A percentile compares a stretch with the other conserved stretches of the same genome.
These are phyloP conservation scores for Semaprochilodus insignis DNA, from an alignment of 2,797 vertebrate species.

Conservation along the genomic window DNA sequence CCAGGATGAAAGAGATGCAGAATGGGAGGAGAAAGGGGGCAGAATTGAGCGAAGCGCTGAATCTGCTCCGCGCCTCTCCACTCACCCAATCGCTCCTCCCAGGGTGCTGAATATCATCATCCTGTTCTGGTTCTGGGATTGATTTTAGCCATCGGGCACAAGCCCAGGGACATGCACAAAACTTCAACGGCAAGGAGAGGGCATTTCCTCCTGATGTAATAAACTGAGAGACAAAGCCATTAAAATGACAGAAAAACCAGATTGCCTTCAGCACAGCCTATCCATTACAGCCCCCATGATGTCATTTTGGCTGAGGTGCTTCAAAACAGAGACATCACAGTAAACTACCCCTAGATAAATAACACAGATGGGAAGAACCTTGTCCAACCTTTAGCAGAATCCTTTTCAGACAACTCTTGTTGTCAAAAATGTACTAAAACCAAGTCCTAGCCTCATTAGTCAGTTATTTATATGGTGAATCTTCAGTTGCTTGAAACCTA, in stretches of 20 bases:
- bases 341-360: conserved; percentile 26
- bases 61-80: conserved; percentile 53
- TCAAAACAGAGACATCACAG: conserved; percentile 43
- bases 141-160: conserved; percentile 57
- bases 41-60: conserved; percentile 57
- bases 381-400: not conserved
- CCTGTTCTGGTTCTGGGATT: conserved; percentile 47
- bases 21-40: conserved; percentile 61
- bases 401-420: not conserved
- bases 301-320: conserved; percentile 45
- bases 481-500: not conserved
- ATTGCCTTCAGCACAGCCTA: conserved; percentile 56
- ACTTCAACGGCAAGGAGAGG: conserved; percentile 50
- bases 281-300: conserved; percentile 51
- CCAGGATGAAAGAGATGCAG: conserved; percentile 65
- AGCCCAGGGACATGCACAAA: conserved; percentile 48
- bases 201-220: conserved; percentile 58
- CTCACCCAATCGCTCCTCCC: conserved; percentile 55
- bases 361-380: not conserved
- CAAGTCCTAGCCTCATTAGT: not conserved
- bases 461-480: not conserved
- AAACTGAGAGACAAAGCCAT: conserved; percentile 56
- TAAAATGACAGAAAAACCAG: conserved; percentile 48
- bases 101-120: conserved; percentile 58
- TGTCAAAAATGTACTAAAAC: not conserved